Evolutionary conservation across 2,888 invertebrate genomes (phyloP).

Genomic region (Holacanthella duospinosa): DNA sequence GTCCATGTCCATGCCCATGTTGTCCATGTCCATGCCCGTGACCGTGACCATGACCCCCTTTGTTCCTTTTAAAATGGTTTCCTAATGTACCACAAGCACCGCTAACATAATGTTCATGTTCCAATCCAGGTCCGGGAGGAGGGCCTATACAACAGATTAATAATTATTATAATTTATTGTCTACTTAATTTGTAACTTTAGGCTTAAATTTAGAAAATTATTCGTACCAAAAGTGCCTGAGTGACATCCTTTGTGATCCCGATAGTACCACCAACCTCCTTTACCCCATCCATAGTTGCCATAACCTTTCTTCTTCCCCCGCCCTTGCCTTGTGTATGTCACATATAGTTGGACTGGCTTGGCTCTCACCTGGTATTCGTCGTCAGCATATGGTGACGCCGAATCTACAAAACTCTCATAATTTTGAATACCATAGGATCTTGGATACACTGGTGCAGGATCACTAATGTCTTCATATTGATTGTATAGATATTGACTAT

Average conservation of each 20-base stretch:
- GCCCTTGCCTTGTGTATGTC: neutral
- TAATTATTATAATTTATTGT: no score
- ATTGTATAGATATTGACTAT: neutral
- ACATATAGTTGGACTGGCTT: conserved; percentile 2
- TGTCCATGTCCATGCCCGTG: neutral
- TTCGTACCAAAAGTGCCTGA: conserved; percentile 1
- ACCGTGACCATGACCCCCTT: neutral
- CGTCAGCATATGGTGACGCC: neutral
- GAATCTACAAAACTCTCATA: neutral
- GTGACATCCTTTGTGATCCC: neutral
- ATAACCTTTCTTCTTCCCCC: conserved; percentile 3
- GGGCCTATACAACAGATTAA: no score
- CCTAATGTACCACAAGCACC: neutral
- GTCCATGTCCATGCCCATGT: neutral
- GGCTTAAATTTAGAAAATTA: neutral
- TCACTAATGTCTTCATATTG: neutral
- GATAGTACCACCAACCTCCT: conserved; percentile 2
- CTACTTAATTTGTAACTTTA: no score
- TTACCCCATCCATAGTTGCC: neutral
- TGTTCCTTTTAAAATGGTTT: neutral
- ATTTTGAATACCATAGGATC: neutral
- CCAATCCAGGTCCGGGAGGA: neutral
- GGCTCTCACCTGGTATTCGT: neutral
- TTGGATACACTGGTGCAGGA: neutral
- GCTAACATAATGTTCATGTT: neutral